A percentile compares a stretch with the other conserved stretches of the same genome.
These are phyloP conservation scores for Ephydatia muelleri DNA, from an alignment of 37 sponge, comb jelly and placozoan species.

Conservation along the genomic window DNA sequence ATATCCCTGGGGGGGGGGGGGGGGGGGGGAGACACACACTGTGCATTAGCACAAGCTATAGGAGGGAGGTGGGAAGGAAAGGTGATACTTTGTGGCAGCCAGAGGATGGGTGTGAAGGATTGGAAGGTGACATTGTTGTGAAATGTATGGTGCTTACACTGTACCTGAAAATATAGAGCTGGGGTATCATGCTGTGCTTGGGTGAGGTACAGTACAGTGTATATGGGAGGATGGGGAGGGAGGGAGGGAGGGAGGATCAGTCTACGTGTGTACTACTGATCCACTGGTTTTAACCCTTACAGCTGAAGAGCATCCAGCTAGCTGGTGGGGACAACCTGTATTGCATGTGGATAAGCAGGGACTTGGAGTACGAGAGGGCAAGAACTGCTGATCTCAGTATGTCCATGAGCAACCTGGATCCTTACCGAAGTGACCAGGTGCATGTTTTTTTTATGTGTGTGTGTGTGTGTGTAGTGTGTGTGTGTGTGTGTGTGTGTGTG, in stretches of 20 bases:
- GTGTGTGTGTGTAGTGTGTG: background rate
- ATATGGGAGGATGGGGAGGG: background rate
- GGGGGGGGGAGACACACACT: no score
- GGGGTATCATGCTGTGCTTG: no score
- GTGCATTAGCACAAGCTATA: no score
- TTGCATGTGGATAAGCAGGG: slow-evolving; percentile 87
- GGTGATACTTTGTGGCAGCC: no score
- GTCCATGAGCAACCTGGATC: slow-evolving; percentile 60
- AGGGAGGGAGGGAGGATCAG: no score
- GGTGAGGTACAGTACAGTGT: background rate
- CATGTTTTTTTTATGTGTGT: background rate
- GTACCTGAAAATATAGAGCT: no score
- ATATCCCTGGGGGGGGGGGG: no score
- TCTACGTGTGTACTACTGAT: background rate
- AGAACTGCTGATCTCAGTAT: slow-evolving; percentile 55
- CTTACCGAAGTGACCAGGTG: slow-evolving; percentile 39
- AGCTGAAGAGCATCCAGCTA: slow-evolving; percentile 72
- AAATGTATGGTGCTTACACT: no score
- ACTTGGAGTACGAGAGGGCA: slow-evolving; percentile 57
- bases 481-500: no score
- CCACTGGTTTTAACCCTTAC: background rate
- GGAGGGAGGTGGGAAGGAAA: no score
- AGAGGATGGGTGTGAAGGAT: no score
- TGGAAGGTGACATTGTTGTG: no score
- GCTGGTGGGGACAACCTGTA: slow-evolving; percentile 42